Evolutionary conservation across 2,113 vertebrate species (phyloP).

Genomic region (Callorhinus ursinus): DNA sequence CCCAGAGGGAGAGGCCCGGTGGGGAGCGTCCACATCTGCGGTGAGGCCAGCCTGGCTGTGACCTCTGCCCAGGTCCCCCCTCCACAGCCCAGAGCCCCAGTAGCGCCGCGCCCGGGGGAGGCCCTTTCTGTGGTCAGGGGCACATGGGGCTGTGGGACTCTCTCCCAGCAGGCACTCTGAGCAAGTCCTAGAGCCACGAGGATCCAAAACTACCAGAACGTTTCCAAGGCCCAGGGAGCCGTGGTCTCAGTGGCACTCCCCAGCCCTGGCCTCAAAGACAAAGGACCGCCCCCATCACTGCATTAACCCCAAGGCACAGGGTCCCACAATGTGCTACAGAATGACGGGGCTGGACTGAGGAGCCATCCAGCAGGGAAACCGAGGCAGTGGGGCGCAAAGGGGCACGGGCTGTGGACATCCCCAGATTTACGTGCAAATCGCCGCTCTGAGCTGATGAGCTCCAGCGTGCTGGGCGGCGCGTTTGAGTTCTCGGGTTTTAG

Average conservation of each 20-base stretch:
- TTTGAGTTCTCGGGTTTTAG: too few species aligned
- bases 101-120: accelerated
- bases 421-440: too few species aligned
- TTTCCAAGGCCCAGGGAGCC: background rate
- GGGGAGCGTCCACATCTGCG: background rate
- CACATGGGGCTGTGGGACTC: accelerated
- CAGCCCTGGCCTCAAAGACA: background rate
- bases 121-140: background rate
- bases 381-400: too few species aligned
- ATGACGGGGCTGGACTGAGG: background rate
- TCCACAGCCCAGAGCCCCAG: background rate
- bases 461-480: too few species aligned
- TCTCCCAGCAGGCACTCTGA: background rate
- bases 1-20: too few species aligned
- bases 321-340: background rate
- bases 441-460: too few species aligned
- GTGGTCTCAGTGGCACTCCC: background rate
- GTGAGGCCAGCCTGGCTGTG: background rate
- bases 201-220: background rate
- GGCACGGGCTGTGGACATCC: too few species aligned
- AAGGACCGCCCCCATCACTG: background rate
- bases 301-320: background rate
- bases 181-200: background rate
- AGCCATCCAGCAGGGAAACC: too few species aligned
- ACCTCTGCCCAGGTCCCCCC: background rate